Evolutionary conservation across 2,113 vertebrate species (phyloP).

Genomic region (Chlorodrepanis virens): DNA sequence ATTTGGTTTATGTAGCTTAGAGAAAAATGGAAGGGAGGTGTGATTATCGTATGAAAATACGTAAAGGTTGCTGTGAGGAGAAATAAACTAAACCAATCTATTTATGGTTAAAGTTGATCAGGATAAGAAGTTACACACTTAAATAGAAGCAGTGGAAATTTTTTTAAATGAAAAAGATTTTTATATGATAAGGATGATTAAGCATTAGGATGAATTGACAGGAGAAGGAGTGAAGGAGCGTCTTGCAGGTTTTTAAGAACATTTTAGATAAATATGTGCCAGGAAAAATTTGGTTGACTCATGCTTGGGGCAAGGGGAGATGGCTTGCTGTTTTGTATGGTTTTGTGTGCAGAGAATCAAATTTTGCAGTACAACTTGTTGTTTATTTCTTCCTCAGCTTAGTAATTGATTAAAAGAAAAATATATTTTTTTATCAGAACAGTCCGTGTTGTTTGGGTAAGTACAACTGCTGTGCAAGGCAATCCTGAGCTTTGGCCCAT

Average conservation of each 20-base stretch:
- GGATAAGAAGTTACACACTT: not conserved
- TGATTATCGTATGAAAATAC: not conserved
- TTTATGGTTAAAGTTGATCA: not conserved
- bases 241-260: not conserved
- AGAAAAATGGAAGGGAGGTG: not conserved
- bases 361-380: not conserved
- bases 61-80: not conserved
- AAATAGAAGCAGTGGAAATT: not conserved
- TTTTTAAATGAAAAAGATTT: not conserved
- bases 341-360: not conserved
- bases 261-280: not conserved
- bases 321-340: not conserved
- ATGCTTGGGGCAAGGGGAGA: not conserved
- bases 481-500: not conserved
- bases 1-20: not conserved
- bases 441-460: not conserved
- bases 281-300: not conserved
- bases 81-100: not conserved
- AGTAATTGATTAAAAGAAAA: not conserved
- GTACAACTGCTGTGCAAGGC: not conserved
- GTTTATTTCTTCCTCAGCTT: conserved; percentile 14
- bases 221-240: not conserved
- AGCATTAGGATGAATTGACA: not conserved
- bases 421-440: not conserved
- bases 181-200: not conserved